A percentile compares a stretch with the other conserved stretches of the same genome.
phyloP scores from a whole-genome alignment of 1,140 invertebrate genomes.

The Drosophila athabasca region DNA sequence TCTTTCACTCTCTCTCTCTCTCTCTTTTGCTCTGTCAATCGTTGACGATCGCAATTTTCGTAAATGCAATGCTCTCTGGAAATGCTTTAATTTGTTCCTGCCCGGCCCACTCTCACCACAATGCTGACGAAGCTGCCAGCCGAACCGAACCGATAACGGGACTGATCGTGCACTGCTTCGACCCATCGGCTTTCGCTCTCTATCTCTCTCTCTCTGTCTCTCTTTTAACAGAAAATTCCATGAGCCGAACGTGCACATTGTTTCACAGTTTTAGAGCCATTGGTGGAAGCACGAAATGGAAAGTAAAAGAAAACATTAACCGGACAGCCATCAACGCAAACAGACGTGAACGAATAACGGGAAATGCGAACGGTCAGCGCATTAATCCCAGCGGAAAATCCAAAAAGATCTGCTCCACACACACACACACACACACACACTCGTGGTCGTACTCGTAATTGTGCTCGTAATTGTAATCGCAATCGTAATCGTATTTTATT shows the following conservation, averaged over 20 bases:
- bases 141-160: conserved; percentile 23
- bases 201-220: not conserved
- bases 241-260: conserved; percentile 29
- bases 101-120: too few species aligned
- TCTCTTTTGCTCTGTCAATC: conserved; percentile 2
- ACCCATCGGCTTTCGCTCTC: not conserved
- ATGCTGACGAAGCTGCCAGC: not conserved
- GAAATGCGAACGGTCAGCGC: conserved; percentile 7
- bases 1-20: not conserved
- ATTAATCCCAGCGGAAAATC: not conserved
- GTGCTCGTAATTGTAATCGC: too few species aligned
- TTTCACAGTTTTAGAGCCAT: conserved; percentile 57
- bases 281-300: conserved; percentile 64
- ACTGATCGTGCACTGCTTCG: conserved; percentile 6
- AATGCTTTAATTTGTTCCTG: too few species aligned
- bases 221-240: conserved; percentile 39
- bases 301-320: conserved; percentile 75
- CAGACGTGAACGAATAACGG: conserved; percentile 49
- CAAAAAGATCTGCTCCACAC: not conserved
- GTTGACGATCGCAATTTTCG: too few species aligned
- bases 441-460: too few species aligned
- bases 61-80: too few species aligned
- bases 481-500: not conserved
- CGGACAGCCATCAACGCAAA: conserved; percentile 67
- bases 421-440: not conserved